Conservation (phyloP, 2,888 invertebrate genomes). For the Hydraecia micacea region DNA sequence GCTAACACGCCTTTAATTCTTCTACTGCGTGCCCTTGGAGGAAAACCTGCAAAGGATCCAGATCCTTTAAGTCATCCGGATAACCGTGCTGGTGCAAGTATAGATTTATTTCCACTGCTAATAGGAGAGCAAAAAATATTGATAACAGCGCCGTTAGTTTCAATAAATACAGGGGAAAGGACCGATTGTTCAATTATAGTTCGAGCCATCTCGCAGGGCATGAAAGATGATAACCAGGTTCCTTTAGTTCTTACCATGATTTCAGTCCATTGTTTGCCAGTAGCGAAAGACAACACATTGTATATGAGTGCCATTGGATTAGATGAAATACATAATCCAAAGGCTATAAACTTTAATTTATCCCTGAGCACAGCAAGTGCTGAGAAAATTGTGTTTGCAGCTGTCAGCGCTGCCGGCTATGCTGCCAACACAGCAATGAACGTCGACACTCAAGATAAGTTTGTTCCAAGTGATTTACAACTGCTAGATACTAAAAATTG, state of each 20-base stretch:
- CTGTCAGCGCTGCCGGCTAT: conserved; percentile 75
- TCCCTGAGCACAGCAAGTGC: conserved; percentile 76
- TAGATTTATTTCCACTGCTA: conserved; percentile 83
- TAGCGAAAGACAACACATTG: conserved; percentile 80
- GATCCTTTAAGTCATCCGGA: conserved; percentile 80
- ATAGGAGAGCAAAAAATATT: conserved; percentile 80
- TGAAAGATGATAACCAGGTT: conserved; percentile 63
- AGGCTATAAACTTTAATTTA: conserved; percentile 78
- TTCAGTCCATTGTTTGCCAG: conserved; percentile 84
- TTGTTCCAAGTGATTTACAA: conserved; percentile 76
- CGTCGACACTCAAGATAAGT: conserved; percentile 78
- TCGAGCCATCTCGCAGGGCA: conserved; percentile 67
- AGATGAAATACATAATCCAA: conserved; percentile 71
- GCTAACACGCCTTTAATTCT: conserved; percentile 81
- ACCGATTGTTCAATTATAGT: conserved; percentile 75
- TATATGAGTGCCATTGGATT: conserved; percentile 81
- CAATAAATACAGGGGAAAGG: conserved; percentile 72
- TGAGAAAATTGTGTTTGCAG: conserved; percentile 80
- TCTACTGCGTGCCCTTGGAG: conserved; percentile 74
- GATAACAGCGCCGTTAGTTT: conserved; percentile 71
- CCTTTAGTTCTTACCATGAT: conserved; percentile 82
- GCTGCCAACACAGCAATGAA: conserved; percentile 76
- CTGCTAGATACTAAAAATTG: conserved; percentile 68
- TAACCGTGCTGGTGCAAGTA: conserved; percentile 81
- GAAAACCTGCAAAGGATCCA: conserved; percentile 77